Base-by-base conservation (phyloP, 2,113 vertebrate genomes). In the Otocyon megalotis region DNA sequence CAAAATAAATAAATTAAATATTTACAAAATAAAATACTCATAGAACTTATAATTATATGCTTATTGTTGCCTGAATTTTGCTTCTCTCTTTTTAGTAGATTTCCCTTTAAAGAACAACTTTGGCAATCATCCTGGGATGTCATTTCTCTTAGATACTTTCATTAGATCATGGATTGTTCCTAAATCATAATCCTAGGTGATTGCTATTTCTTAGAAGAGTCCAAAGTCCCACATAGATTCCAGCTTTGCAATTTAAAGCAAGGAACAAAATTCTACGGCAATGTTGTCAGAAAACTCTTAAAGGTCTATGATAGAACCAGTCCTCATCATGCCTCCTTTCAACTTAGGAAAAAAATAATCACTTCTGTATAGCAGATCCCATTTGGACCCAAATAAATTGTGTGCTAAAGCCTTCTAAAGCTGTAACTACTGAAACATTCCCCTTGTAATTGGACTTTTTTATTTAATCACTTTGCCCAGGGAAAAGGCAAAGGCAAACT, bases 401-500 rank as follows among this genome's bases (percentile, higher is more conserved):
- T 37, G 43, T 43, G 50, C 30, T 62, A 53, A 92, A n/a, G 28
- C 10, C 56, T 77, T 94, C 30, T 81, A 43, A 62, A 94, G 32
- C 54, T 94, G 24, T 53, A 82, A 48, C 48, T 85, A 82, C 72
- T 91, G 50, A 83, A 72, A 93, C 56, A 67, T 67, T 91, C 69
- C 26, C 79, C 72, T 86, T 86, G n/a, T 5, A 83, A 4, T 77
- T 43, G 69, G 22, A 20, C 35, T 72, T 89, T 81, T 63, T n/a
- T n/a, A 86, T 94, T 88, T 94, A 74, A 94, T 93, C 43, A 43
- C n/a, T 94, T 77, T 95, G 32, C 35, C 62, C 37, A 91, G 19
- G 71, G 84, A 88, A 94, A 89, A 92, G 60, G 54, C 93, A 93
- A 93, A 79, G 50, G 62, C 86, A 88, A 77, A 82, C 79, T 87